A percentile compares a stretch with the other conserved stretches of the same genome.
phyloP scores from a whole-genome alignment of 64 coral and sea anemone species.

The Stichodactyla mertensii region DNA sequence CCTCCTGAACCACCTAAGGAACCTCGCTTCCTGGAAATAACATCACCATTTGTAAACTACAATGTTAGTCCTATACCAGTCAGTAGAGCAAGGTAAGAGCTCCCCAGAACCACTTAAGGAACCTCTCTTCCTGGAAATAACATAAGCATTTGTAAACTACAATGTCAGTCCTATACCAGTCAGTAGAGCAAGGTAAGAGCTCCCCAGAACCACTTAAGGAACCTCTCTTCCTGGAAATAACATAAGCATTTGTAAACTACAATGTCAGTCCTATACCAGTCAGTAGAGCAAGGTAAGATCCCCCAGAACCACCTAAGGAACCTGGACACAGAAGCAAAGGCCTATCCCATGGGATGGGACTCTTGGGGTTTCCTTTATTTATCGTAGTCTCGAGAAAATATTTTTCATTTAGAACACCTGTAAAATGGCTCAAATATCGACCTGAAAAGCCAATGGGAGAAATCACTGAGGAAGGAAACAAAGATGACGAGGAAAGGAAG shows the following conservation, averaged over 20 bases:
- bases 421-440: conserved; percentile 74
- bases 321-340: neutral
- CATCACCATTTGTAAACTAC: conserved; percentile 90
- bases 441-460: conserved; percentile 89
- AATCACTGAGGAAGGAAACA: conserved; percentile 81
- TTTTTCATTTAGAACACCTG: conserved; percentile 59
- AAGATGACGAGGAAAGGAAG: conserved; percentile 56
- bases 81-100: conserved; percentile 74
- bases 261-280: too few relatives aligned
- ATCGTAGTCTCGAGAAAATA: neutral
- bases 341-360: too few relatives aligned
- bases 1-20: conserved; percentile 85
- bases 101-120: neutral
- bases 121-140: neutral
- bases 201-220: neutral
- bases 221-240: neutral
- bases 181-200: conserved; percentile 62
- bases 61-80: conserved; percentile 95
- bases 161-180: too few relatives aligned
- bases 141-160: neutral
- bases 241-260: neutral
- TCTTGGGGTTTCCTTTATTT: neutral
- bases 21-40: conserved; percentile 90
- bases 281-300: conserved; percentile 62
- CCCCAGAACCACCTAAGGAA: neutral